Percentiles rank a stretch among this genome's conserved stretches.
These are phyloP conservation scores for Neolamprologus fasciatus DNA, from an alignment of 2,113 vertebrate species.

Conservation along the genomic window DNA sequence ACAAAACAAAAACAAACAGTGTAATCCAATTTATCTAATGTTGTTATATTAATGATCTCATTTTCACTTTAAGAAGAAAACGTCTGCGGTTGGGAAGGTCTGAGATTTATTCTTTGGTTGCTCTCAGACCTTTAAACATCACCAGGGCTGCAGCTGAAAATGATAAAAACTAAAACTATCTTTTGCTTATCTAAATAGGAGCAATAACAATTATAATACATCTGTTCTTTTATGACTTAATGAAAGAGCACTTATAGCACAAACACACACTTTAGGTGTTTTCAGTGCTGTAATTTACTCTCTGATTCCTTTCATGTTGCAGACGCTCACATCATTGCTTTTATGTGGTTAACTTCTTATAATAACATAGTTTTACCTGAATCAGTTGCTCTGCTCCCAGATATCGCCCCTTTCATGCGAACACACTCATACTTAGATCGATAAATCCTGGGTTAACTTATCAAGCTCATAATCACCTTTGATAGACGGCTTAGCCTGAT, in stretches of 20 bases:
- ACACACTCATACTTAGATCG: accelerated
- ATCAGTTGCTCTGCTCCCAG: background rate
- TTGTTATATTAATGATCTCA: background rate
- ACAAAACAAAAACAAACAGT: background rate
- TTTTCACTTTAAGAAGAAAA: background rate
- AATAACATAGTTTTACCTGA: background rate
- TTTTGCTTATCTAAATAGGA: background rate
- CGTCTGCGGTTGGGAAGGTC: accelerated
- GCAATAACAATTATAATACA: background rate
- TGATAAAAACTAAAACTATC: background rate
- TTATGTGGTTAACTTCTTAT: background rate
- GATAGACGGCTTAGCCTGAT: accelerated
- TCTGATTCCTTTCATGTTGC: background rate
- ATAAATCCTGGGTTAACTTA: background rate
- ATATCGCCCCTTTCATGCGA: accelerated
- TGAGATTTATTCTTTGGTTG: background rate
- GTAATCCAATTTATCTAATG: background rate
- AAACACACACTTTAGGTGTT: background rate
- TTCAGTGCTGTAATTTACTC: background rate
- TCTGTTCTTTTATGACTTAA: background rate
- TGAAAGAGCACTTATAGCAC: background rate
- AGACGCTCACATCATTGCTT: background rate
- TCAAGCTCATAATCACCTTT: background rate
- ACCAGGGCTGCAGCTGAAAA: background rate
- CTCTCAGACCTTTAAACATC: background rate